These are phyloP conservation scores for Agrotis segetum DNA, from an alignment of 2,888 invertebrate genomes.

Conservation along the genomic window DNA sequence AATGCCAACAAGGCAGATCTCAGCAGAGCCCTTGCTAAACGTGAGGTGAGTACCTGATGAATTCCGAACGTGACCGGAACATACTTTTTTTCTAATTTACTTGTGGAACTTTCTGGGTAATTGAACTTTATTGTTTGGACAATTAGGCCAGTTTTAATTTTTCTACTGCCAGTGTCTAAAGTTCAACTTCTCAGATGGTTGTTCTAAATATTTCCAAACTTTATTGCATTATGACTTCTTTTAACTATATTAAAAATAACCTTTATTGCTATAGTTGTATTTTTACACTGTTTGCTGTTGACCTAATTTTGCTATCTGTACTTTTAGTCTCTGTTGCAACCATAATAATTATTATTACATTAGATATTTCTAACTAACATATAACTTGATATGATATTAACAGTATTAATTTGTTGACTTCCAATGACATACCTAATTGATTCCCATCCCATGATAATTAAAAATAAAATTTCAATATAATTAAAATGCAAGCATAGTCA, in stretches of 20 bases:
- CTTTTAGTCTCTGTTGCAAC: background rate
- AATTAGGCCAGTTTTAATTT: background rate
- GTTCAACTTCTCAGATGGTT: background rate
- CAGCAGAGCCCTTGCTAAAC: constrained; percentile 93
- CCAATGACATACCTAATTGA: background rate
- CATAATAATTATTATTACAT: constrained; percentile 3
- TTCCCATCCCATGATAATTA: background rate
- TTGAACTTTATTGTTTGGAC: background rate
- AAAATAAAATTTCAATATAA: background rate
- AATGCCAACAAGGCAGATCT: constrained; percentile 95
- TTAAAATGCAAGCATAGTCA: constrained; percentile 31
- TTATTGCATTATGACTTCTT: constrained; percentile 19
- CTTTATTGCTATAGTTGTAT: constrained; percentile 12
- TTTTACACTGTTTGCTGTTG: constrained; percentile 22
- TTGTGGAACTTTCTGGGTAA: constrained; percentile 3
- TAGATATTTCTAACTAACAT: background rate
- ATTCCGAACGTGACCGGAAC: constrained; percentile 34
- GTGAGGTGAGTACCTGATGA: constrained; percentile 91
- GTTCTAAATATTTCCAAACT: constrained; percentile 4
- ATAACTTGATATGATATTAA: background rate
- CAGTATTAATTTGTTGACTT: background rate
- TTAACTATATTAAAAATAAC: constrained; percentile 11
- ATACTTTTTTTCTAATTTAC: background rate
- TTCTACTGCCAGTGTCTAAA: background rate
- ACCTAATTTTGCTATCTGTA: constrained; percentile 28